Conservation (phyloP, 2,888 invertebrate species). For the Vandiemenella viatica region DNA sequence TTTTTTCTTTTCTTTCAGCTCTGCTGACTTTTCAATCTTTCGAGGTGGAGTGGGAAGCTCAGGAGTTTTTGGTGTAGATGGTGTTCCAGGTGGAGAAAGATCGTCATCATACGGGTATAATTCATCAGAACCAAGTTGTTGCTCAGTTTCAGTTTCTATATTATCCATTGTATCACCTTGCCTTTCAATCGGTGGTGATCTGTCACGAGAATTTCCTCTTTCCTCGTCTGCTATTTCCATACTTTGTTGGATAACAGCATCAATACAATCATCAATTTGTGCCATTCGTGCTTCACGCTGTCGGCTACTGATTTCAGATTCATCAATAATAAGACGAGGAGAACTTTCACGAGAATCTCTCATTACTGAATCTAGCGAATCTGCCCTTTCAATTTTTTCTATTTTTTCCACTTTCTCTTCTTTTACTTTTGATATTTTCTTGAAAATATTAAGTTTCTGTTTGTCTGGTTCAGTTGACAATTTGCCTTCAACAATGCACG, state of each 20-base stretch:
- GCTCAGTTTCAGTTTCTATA: neutral
- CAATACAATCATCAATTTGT: slow-evolving; percentile 20
- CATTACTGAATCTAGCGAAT: slow-evolving; percentile 3
- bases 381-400: slow-evolving; percentile 19
- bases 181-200: neutral
- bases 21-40: slow-evolving; percentile 19
- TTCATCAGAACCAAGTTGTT: slow-evolving; percentile 25
- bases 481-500: slow-evolving; percentile 29
- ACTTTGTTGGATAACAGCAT: slow-evolving; percentile 20
- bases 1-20: slow-evolving; percentile 40
- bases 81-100: slow-evolving; percentile 37
- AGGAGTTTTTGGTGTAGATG: slow-evolving; percentile 39
- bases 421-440: slow-evolving; percentile 57
- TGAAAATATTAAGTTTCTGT: slow-evolving; percentile 74
- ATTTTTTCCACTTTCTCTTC: slow-evolving; percentile 50
- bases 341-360: slow-evolving; percentile 15
- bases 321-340: slow-evolving; percentile 17
- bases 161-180: too few species aligned
- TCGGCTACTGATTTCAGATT: slow-evolving; percentile 10
- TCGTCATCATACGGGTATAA: slow-evolving; percentile 26
- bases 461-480: slow-evolving; percentile 66
- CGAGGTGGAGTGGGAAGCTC: slow-evolving; percentile 40
- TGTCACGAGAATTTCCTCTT: neutral
- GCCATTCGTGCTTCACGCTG: slow-evolving; percentile 17
- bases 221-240: slow-evolving; percentile 5